phyloP scores from a whole-genome alignment of 1,140 invertebrate species.

The Heliothis virescens region DNA sequence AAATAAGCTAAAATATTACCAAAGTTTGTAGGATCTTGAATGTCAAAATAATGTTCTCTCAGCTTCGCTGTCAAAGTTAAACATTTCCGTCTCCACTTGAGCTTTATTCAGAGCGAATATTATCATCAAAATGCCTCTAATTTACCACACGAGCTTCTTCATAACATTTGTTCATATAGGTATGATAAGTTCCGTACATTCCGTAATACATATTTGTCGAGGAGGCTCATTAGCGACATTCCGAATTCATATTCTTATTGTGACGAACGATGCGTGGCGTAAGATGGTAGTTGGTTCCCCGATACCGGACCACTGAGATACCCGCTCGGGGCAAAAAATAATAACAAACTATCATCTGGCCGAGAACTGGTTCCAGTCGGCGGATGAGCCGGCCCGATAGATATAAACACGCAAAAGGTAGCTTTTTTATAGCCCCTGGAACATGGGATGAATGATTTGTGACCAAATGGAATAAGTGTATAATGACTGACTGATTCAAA shows the following conservation, averaged over 20 bases:
- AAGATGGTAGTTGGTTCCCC: constrained; percentile 49
- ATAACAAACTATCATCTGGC: constrained; percentile 80
- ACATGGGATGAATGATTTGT: constrained; percentile 57
- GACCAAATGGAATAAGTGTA: constrained; percentile 36
- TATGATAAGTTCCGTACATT: constrained; percentile 13
- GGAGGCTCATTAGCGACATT: constrained; percentile 31
- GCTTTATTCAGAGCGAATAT: background rate
- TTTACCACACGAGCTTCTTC: background rate
- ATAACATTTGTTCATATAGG: constrained; percentile 2
- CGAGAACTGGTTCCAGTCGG: constrained; percentile 70
- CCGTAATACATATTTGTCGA: constrained; percentile 10
- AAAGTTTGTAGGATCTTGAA: background rate
- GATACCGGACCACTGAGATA: constrained; percentile 47
- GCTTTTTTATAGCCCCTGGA: constrained; percentile 68
- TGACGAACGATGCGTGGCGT: constrained; percentile 24
- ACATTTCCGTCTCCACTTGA: constrained; percentile 11
- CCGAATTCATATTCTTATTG: constrained; percentile 35
- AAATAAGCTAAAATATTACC: constrained; percentile 22
- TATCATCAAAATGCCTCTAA: constrained; percentile 7
- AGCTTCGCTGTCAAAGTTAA: constrained; percentile 21
- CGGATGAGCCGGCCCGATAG: constrained; percentile 70
- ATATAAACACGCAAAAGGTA: constrained; percentile 67
- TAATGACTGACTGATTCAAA: constrained; percentile 38
- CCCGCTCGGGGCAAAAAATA: constrained; percentile 67
- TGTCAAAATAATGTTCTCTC: constrained; percentile 27